Evolutionary conservation across 2,113 vertebrate species (phyloP).

Genomic region (Quiscalus mexicanus): DNA sequence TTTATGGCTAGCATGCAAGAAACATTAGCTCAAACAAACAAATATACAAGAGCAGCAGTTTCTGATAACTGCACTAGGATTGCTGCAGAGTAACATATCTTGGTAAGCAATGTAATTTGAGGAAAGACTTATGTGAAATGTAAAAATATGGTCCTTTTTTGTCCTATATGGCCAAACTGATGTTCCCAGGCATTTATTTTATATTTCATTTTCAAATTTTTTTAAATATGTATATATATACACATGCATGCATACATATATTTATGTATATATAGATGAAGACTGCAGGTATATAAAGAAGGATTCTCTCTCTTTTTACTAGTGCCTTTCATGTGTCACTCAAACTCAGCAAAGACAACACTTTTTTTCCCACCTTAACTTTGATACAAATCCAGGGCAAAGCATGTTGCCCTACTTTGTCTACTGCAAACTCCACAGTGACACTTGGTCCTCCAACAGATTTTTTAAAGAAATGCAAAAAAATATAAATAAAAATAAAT

Average conservation of each 20-base stretch:
- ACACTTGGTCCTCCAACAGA: background rate
- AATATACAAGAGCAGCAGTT: background rate
- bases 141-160: background rate
- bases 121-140: background rate
- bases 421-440: background rate
- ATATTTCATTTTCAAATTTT: background rate
- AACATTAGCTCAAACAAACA: background rate
- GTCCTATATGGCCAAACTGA: background rate
- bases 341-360: background rate
- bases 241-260: no score
- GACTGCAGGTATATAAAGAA: background rate
- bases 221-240: accelerated
- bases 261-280: background rate
- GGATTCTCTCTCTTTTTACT: background rate
- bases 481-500: background rate
- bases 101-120: background rate
- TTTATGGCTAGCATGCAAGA: background rate
- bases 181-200: background rate
- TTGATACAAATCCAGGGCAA: background rate
- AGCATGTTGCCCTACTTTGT: background rate
- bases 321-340: background rate
- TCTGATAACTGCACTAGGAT: background rate
- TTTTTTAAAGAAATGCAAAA: background rate
- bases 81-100: background rate
- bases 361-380: background rate